Evolutionary conservation across 2,797 vertebrate species (phyloP), one percentile per base, ranked within the genome.

Genomic region (Sphenodon punctatus): DNA sequence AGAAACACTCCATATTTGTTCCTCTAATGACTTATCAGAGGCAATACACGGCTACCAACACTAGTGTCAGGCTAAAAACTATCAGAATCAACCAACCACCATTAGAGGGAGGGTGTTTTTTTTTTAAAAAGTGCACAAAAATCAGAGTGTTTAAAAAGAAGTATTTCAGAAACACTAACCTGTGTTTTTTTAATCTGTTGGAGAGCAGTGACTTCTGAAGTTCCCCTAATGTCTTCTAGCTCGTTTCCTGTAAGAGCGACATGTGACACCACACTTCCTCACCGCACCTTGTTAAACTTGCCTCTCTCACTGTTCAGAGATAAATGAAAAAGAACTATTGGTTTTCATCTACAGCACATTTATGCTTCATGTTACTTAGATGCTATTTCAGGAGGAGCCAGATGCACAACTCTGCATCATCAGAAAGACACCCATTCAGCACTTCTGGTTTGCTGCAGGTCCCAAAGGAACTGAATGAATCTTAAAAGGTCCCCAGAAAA

Each of bases 181-280:
- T 96, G 94, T 22, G 22, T 68, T 76, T 69, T 82, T 85, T 87
- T 82, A 88, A 88, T 88, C 77, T 30, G 63, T 65, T 69, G 88
- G 67, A 89, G 78, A 59, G 34, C 55, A 46, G 76, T 61, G 75
- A 8, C 67, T 34, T 86, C 89, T 91, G 60, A 72, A 88, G 93
- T 88, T 93, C 94, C 92, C 89, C 93, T 78, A 86, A 87, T 69
- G 67, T 77, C 92, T 91, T 88, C 85, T 73, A 39, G 68, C 74
- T 80, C 3, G 42, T 89, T 97, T 97, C 96, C 95, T 95, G 95
- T 65, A 58, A 83, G 30, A n/a, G 87, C 3, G 23, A 75, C 94
- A 91, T 68, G 91, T 95, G 94, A 96, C 94, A 83, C 67, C 80
- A 67, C 23, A 86, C 94, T 96, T 96, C 96, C 95, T 93, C 90